These are phyloP conservation scores for Spicauda simplicius DNA, from an alignment of 2,888 invertebrate species.

Conservation along the genomic window DNA sequence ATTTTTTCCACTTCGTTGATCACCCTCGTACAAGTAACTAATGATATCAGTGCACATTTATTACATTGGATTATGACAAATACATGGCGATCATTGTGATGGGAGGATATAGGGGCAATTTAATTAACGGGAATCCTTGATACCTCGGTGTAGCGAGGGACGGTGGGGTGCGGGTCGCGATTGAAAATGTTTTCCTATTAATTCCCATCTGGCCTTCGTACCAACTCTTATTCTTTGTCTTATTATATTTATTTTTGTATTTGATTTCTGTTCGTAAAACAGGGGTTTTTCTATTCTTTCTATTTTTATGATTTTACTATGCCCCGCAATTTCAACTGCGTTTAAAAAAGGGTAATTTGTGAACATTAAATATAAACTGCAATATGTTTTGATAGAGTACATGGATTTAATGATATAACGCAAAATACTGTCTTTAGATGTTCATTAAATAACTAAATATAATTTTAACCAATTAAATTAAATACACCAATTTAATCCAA, in stretches of 20 bases:
- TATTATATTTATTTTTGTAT: constrained; percentile 11
- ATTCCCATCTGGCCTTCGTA: constrained; percentile 45
- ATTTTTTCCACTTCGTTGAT: constrained; percentile 69
- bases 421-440: too few species aligned
- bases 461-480: too few species aligned
- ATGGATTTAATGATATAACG: too few species aligned
- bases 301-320: too few species aligned
- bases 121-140: constrained; percentile 60
- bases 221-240: constrained; percentile 22
- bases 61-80: constrained; percentile 57
- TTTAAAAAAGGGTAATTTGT: too few species aligned
- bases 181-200: constrained; percentile 58
- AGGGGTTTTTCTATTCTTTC: too few species aligned
- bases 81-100: constrained; percentile 58
- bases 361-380: too few species aligned
- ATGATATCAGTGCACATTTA: constrained; percentile 57
- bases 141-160: constrained; percentile 47
- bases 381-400: too few species aligned
- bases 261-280: not conserved
- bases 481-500: too few species aligned
- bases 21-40: constrained; percentile 62
- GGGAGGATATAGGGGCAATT: constrained; percentile 60
- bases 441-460: too few species aligned
- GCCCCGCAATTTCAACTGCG: too few species aligned
- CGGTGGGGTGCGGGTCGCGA: constrained; percentile 44